Percentiles rank a stretch among this genome's conserved stretches.
Conservation (phyloP, 2,888 invertebrate genomes). For the Lasioglossum pauxillum region DNA sequence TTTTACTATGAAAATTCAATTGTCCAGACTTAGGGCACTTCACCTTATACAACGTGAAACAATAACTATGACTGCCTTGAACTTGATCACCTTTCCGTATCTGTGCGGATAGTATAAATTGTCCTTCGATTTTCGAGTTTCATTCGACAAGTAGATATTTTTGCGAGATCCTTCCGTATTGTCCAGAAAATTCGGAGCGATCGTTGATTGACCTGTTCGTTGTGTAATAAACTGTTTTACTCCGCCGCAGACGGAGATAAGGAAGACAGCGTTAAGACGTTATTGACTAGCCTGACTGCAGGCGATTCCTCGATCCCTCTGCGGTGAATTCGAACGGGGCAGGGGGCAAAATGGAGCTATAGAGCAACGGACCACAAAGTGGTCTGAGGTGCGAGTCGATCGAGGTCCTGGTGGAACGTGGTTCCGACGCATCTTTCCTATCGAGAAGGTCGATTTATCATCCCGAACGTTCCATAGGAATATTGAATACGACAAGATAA, state of each 20-base stretch:
- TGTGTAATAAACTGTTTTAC: not conserved
- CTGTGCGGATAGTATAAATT: too few species aligned
- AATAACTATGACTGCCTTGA: too few species aligned
- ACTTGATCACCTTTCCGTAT: too few species aligned
- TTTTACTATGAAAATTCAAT: too few species aligned
- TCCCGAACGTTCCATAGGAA: conserved; percentile 83
- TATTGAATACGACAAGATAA: conserved; percentile 85
- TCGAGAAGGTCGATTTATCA: conserved; percentile 83
- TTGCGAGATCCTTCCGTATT: not conserved
- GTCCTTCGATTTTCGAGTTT: not conserved
- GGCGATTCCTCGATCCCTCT: conserved; percentile 11
- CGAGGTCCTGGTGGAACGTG: conserved; percentile 67
- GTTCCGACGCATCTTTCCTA: conserved; percentile 75
- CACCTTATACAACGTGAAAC: too few species aligned
- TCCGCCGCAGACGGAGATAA: not conserved
- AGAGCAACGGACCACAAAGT: conserved; percentile 20
- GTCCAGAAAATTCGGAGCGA: not conserved
- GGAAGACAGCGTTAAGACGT: conserved; percentile 26
- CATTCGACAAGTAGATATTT: not conserved
- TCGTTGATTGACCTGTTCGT: not conserved
- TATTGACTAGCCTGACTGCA: conserved; percentile 23
- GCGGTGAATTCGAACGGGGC: conserved; percentile 19
- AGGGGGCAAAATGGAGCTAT: conserved; percentile 7
- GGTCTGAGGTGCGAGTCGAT: conserved; percentile 57
- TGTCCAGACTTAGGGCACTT: too few species aligned